Percentiles rank a stretch among this genome's conserved stretches.
Evolutionary conservation across 2,797 vertebrate species (phyloP).

Genomic region (Limnodromus scolopaceus): DNA sequence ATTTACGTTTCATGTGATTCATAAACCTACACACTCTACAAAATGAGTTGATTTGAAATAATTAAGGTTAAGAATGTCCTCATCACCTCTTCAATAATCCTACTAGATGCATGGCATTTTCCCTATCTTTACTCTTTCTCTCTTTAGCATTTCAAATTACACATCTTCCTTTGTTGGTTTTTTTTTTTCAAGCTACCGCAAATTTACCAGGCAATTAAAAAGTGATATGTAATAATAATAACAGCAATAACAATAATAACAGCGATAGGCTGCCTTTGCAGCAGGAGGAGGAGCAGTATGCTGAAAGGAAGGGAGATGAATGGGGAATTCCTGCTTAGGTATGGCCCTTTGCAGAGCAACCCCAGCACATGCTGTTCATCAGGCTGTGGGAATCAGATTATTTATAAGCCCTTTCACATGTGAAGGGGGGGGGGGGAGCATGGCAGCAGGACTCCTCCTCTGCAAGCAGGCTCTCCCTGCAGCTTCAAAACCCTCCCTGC

Average conservation of each 20-base stretch:
- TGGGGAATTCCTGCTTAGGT: background rate
- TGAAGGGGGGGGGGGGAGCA: background rate
- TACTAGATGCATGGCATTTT: background rate
- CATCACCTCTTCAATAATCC: slow-evolving; percentile 43
- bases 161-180: background rate
- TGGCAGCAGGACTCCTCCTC: background rate
- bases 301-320: background rate
- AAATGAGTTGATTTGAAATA: slow-evolving; percentile 58
- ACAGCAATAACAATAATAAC: background rate
- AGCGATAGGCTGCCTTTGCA: background rate
- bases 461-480: background rate
- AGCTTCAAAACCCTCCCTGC: background rate
- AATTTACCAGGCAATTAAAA: slow-evolving; percentile 44
- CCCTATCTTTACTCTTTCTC: background rate
- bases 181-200: background rate
- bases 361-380: fast-evolving
- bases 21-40: slow-evolving; percentile 55
- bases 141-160: slow-evolving; percentile 39
- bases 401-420: background rate
- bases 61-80: slow-evolving; percentile 65
- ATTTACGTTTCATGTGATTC: slow-evolving; percentile 61
- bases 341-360: background rate
- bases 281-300: background rate
- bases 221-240: slow-evolving; percentile 1
- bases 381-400: background rate